Evolutionary conservation across 1,140 invertebrate species (phyloP), one percentile per base, ranked within the genome.

Genomic region (Meloidogyne floridensis): DNA sequence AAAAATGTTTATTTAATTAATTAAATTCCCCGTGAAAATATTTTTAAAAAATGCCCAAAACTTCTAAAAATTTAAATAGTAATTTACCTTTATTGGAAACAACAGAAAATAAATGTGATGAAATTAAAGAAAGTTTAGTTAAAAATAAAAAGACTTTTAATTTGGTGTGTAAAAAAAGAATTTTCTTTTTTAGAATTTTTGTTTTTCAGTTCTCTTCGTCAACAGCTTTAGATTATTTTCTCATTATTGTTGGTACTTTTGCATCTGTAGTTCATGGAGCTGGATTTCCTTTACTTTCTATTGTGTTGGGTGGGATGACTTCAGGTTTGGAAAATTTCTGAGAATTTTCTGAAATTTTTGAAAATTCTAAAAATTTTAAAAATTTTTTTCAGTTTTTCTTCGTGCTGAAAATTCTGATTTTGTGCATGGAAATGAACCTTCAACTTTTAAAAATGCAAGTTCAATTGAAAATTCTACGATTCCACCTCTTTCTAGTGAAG

Each of bases 371-470:
- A 32, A 65, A 65, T 54, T 54, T 75, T 51, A 4, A 11, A 42
- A 65, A 65, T n/a, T 51, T 77, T 77, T 75, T 78, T 43, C 1
- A 15, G 84, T 87, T 7, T 89, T 89, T 81, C 69, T 89, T n/a
- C 74, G 85, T 9, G 88, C 88, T 56, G 88, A 89, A 69, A 89
- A 89, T 72, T 90, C 89, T 8, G 84, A 87, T 53, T 89, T 90
- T 77, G 87, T 84, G 0, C 79, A 69, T 9, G 47, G 56, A 13
- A 51, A 18, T 84, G 56, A 69, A 11, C n/a, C 43, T 18, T 47
- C 47, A 47, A 47, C 47, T 47, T 43, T 7, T 7, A 51, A 8
- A 71, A 74, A 79, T 78, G 51, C 13, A 0, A 80, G 51, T 77
- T 9, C 3, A 18, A 47, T 13, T n/a, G 59, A n/a, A 65, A 32